phyloP scores from a whole-genome alignment of 1,140 invertebrate species.

The Lerema accius region DNA sequence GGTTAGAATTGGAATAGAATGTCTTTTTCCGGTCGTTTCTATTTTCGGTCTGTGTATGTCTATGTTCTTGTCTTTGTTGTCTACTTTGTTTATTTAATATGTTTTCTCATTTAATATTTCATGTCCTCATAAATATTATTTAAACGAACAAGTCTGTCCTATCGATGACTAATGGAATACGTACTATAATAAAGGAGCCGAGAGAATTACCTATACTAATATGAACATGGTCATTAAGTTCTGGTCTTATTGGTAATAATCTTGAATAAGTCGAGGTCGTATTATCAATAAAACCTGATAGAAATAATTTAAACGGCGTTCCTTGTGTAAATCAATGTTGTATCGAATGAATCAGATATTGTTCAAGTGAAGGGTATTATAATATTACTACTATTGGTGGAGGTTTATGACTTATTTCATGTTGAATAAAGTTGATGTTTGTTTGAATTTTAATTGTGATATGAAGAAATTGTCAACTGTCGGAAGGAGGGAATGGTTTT shows the following conservation, averaged over 20 bases:
- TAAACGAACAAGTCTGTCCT: not conserved
- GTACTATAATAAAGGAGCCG: slow-evolving; percentile 21
- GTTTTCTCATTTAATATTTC: no score
- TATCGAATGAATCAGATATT: not conserved
- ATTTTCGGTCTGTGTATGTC: no score
- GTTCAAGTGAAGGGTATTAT: not conserved
- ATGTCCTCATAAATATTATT: no score
- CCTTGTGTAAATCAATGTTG: slow-evolving; percentile 2
- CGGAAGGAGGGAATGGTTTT: no score
- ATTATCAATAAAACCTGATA: slow-evolving; percentile 11
- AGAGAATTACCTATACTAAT: slow-evolving; percentile 14
- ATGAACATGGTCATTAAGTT: slow-evolving; percentile 17
- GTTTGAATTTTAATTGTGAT: not conserved
- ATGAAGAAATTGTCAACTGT: no score
- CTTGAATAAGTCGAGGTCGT: slow-evolving; percentile 2
- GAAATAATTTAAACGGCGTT: slow-evolving; percentile 7
- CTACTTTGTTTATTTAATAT: no score
- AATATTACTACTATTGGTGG: not conserved
- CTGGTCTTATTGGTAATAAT: slow-evolving; percentile 8
- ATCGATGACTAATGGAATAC: slow-evolving; percentile 19
- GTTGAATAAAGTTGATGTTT: not conserved
- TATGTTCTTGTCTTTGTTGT: no score
- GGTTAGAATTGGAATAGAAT: no score
- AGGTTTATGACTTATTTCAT: not conserved
- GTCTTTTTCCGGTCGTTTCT: no score